phyloP scores from a whole-genome alignment of 30 jellyfish, hydroid and myxozoan species.

The Catostylus mosaicus region DNA sequence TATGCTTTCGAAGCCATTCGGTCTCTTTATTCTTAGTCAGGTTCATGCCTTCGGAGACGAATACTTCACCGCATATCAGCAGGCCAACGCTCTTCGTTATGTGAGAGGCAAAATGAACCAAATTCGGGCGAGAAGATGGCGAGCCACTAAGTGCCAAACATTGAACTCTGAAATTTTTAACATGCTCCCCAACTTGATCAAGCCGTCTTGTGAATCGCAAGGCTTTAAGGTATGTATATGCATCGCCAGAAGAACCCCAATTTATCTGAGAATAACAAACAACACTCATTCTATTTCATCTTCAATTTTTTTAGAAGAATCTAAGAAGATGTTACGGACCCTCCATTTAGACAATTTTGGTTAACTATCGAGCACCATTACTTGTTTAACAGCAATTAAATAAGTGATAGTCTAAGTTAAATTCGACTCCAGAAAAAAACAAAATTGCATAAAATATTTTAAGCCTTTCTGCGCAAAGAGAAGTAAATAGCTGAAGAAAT shows the following conservation, averaged over 20 bases:
- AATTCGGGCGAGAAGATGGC: constrained; percentile 93
- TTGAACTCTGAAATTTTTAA: constrained; percentile 89
- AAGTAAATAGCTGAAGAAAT: too few species aligned
- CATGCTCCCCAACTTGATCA: constrained; percentile 81
- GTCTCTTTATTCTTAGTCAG: constrained; percentile 34
- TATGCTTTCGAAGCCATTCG: constrained; percentile 86
- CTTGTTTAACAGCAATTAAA: too few species aligned
- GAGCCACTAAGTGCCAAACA: constrained; percentile 81
- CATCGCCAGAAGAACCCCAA: constrained; percentile 98
- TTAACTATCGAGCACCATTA: too few species aligned
- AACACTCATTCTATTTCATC: not conserved
- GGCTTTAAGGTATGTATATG: constrained; percentile 89
- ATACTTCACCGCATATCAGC: constrained; percentile 93
- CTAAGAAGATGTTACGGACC: too few species aligned
- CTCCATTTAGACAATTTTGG: too few species aligned
- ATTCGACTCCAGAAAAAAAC: too few species aligned
- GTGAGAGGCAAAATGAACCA: constrained; percentile 91
- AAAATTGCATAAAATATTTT: too few species aligned
- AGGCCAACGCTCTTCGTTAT: constrained; percentile 84
- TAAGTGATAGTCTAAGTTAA: too few species aligned
- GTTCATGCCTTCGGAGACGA: constrained; percentile 35
- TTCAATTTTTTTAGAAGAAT: not conserved
- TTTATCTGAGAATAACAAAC: constrained; percentile 76
- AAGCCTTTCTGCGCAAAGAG: too few species aligned
- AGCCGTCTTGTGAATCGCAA: constrained; percentile 80